Evolutionary conservation across 2,113 vertebrate genomes (phyloP), one percentile per base, ranked within the genome.

Genomic region (Chionodraco myersi): DNA sequence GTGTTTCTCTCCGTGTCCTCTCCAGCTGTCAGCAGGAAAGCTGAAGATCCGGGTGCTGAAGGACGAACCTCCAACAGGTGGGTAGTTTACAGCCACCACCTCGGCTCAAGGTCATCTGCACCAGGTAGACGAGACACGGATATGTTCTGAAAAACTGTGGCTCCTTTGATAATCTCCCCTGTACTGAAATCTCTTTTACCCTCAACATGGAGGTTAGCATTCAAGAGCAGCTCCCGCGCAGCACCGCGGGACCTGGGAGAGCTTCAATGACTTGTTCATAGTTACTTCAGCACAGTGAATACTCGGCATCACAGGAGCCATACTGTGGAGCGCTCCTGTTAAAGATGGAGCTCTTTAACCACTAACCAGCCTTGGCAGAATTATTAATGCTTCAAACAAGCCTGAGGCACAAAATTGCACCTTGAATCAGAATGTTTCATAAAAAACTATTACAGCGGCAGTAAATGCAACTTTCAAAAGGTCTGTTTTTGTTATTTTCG

Each of bases 21-120:
- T 83, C 10, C 81, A 98, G 96, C 51, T 95, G 90, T 92, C 96
- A 88, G 87, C 94, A 56, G 95, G 96, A 77, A 97, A 95, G 93
- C 69, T 96, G 83, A 99, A 94, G 91, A 82, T 99, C 75, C 95
- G 94, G 84, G 72, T 96, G 48, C 94, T 98, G 82, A 97, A 95
- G 91, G 93, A 96, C 10, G 89, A 95, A 48, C n/a, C 58, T 5
- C 51, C 89, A 69, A 83, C 83, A 90, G 92, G 94, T 94, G 71
- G 89, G 91, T 77, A 21, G 57, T 72, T 80, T 70, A 53, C 36
- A 76, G 61, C 23, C 66, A 72, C 44, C 61, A 53, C 48, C 56
- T 41, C 14, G 73, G 13, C 41, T 9, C 13, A 77, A 7, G 44
- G 23, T 72, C 77, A 79, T 36, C 16, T 77, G 26, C 47, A 79